Evolutionary conservation across 1,140 invertebrate species (phyloP).

Genomic region (Parapsyche elsis): DNA sequence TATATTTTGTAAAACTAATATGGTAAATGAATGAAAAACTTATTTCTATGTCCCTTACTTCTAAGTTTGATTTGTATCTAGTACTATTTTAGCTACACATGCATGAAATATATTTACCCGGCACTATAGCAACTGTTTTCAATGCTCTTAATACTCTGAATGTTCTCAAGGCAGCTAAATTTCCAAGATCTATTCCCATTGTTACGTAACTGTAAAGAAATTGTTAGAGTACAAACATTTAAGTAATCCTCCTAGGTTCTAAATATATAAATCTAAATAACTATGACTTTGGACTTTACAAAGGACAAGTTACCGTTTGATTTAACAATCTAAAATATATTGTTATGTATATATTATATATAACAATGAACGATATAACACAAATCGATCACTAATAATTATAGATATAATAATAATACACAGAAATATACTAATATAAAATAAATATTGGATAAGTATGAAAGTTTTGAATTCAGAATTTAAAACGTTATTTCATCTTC

Average conservation of each 20-base stretch:
- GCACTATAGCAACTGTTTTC: constrained; percentile 99
- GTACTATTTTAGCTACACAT: constrained; percentile 41
- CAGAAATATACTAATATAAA: not conserved
- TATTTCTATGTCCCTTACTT: too few relatives aligned
- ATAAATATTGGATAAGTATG: not conserved
- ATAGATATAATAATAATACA: not conserved
- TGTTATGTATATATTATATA: not conserved
- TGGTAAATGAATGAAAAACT: too few relatives aligned
- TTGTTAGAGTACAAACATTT: constrained; percentile 52
- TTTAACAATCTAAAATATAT: not conserved
- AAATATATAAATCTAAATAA: constrained; percentile 20
- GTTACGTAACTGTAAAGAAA: constrained; percentile 91
- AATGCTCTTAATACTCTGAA: constrained; percentile 98
- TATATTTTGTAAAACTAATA: too few relatives aligned
- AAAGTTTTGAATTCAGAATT: too few relatives aligned
- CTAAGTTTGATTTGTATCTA: not conserved
- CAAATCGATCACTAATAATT: not conserved
- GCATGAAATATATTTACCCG: constrained; percentile 78
- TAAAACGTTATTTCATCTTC: too few relatives aligned
- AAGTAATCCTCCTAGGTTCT: constrained; percentile 9
- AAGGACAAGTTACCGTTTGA: too few relatives aligned
- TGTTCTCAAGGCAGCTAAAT: constrained; percentile 97
- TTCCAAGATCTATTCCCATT: constrained; percentile 98
- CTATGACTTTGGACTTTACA: not conserved
- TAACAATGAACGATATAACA: not conserved